Evolutionary conservation across 1,140 invertebrate genomes (phyloP).

Genomic region (Drosophila mayri): DNA sequence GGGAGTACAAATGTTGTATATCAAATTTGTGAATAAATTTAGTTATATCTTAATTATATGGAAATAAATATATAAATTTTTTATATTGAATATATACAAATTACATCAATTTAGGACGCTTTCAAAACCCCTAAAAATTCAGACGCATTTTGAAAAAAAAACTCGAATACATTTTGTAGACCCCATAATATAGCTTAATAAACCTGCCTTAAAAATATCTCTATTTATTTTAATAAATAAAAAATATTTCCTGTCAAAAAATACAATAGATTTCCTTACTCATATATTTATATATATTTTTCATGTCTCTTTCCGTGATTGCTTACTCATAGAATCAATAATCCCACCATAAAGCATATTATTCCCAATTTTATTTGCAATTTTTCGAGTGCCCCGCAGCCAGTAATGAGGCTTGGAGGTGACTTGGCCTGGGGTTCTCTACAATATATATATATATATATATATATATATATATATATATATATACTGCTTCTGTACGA

Average conservation of each 20-base stretch:
- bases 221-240: background rate
- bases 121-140: too few relatives aligned
- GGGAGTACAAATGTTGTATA: background rate
- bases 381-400: constrained; percentile 22
- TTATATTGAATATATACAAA: too few relatives aligned
- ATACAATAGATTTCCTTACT: background rate
- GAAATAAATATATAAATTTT: too few relatives aligned
- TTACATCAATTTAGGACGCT: too few relatives aligned
- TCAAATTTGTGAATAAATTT: background rate
- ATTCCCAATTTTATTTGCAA: background rate
- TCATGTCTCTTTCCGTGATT: too few relatives aligned
- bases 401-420: constrained; percentile 64
- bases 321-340: constrained; percentile 5
- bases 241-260: background rate
- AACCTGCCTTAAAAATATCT: background rate
- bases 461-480: constrained; percentile 11
- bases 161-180: background rate
- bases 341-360: background rate
- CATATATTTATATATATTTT: background rate
- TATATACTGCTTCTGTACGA: constrained; percentile 18
- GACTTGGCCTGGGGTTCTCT: constrained; percentile 29
- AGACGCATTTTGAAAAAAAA: background rate
- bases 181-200: background rate
- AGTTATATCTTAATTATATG: background rate
- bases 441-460: constrained; percentile 4